Evolutionary conservation across 2,113 vertebrate genomes (phyloP), one percentile per base, ranked within the genome.

Genomic region (Todiramphus saurophagus): DNA sequence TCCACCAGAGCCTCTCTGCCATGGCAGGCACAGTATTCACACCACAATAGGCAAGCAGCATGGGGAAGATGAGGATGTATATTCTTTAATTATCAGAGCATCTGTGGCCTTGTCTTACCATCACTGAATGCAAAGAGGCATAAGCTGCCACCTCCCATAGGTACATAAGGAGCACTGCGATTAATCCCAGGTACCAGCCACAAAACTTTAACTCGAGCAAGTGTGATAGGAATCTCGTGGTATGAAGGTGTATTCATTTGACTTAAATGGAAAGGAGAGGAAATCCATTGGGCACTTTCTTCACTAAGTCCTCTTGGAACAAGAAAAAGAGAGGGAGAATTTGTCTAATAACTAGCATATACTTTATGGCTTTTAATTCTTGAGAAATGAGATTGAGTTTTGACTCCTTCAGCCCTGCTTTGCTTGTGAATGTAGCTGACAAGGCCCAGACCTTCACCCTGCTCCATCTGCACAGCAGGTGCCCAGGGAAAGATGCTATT

Each of bases 1-100:
- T 28, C 4, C 70, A 69, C 13, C 30, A 48, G 82, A 70, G 46
- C 50, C 10, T 1, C 31, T 24, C 55, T 55, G 48, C 33, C 46
- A 9, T 1, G 2, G 44, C 66, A 48, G 24, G 37, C 2, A 0
- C 43, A 27, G n/a, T 5, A 19, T 8, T n/a, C 0, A 0, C 30
- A 7, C 35, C 0, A 3, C 0, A 1, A 24, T 11, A 11, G 30
- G 35, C 1, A 1, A 82, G 92, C 10, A 2, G 25, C 16, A 14
- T 1, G 7, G n/a, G 67, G 20, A 66, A 10, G 46, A 25, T 1
- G 2, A 28, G 20, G 33, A 11, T 51, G 2, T 14, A 1, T n/a
- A 48, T 76, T 23, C 67, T 56, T 27, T 28, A 78, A 51, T n/a
- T 63, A 7, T 10, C 25, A 76, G 27, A 66, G 16, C 64, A 53